Evolutionary conservation across 2,797 vertebrate genomes (phyloP), one percentile per base, ranked within the genome.

Genomic region (Lepilemur ruficaudatus): DNA sequence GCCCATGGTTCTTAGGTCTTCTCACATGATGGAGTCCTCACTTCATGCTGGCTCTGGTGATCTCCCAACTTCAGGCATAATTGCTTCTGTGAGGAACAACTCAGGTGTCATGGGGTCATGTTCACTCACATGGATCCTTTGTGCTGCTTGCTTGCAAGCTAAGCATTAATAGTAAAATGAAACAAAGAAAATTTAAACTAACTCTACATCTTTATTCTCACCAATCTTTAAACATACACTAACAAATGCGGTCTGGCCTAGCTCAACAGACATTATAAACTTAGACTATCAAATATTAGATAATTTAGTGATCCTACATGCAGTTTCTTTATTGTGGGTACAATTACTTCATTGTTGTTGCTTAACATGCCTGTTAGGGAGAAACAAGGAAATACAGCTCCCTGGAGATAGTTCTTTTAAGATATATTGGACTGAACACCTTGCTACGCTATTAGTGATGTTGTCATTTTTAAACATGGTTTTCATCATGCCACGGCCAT

Each of bases 381-480:
- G 57, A 81, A 90, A 81, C 20, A 43, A 69, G 48, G 67, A 75
- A 80, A 76, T 28, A 46, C 38, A 81, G 5, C 11, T 95, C 41
- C 55, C 67, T 73, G 28, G 81, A 96, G 46, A 67, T 43, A 30
- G 12, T 57, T 79, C 61, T 93, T 90, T 94, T 48, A 86, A 94
- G 63, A 92, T 52, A 43, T 10, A 69, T 76, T n/a, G 46, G 43
- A 73, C 69, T 94, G 73, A 25, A 67, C 32, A 80, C 65, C 76
- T 95, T 69, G 38, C 35, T 96, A 55, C 38, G 13, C 76, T 90
- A 32, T 88, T 89, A 86, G 76, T 76, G 52, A 72, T 61, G 59
- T 93, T 97, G 90, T 94, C 75, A 67, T 91, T 96, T 93, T 79
- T 15, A 72, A 83, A 57, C 63, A 88, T 2, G 35, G 52, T 87